Base-by-base conservation (phyloP, 2,888 invertebrate genomes). In the Alloplasta piceator region DNA sequence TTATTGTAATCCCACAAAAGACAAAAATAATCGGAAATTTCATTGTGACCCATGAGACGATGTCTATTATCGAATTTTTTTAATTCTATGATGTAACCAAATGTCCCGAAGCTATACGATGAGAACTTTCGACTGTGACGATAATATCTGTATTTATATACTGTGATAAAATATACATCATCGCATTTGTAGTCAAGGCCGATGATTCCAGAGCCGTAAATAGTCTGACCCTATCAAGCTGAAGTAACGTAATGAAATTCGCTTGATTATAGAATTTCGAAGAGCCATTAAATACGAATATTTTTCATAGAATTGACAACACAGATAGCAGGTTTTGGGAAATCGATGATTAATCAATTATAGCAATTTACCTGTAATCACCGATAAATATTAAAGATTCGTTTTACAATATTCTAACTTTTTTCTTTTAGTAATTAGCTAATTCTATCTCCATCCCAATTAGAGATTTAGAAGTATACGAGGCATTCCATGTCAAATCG, bases 201-300 rank as follows among this genome's bases (percentile, higher is more conserved):
- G 16, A 56, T 50, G 41, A 63, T 74, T 56, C 48, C 67, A 56
- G 64, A 36, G 74, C 60, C 78, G 58, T 74, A 74, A 79, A 79
- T 74, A 70, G 68, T 63, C 56, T 12, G 43, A n/a, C 56, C 48
- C 68, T 68, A 61, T 64, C 68, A 74, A 50, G 56, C 63, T 64
- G 38, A 46, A 50, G 41, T 26, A 55, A 63, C 50, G 56, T 10
- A 16, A 60, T 16, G 26, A 39, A 60, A 41, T 74, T 66, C n/a
- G 39, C 52, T 50, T 26, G 5, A 16, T 52, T 52, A n/a, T 7
- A n/a, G 3, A 26, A 10, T 48, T 60, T 39, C 1, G 6, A 50
- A 5, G 50, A 39, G 16, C n/a, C 1, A 38, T 39, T 38, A 43
- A 26, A 26, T 52, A 5, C 12, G 36, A 46, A 36, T 10, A 38